A percentile compares a stretch with the other conserved stretches of the same genome.
phyloP scores from a whole-genome alignment of 2,113 vertebrate species.

The Benitochromis conjunctus region DNA sequence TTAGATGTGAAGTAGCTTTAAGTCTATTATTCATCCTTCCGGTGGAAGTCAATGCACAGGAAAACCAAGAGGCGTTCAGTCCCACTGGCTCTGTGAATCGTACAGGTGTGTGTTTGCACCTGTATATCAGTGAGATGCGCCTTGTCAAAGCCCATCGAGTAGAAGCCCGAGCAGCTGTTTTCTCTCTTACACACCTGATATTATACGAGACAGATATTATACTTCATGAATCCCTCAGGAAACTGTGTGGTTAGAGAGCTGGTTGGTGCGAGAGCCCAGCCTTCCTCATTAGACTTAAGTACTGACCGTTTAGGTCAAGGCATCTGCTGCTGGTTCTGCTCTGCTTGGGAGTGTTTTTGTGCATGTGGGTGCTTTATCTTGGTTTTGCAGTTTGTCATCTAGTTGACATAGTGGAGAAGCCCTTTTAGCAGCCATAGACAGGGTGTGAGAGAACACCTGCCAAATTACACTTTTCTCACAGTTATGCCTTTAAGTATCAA shows the following conservation, averaged over 20 bases:
- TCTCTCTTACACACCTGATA: background rate
- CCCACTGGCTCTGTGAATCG: background rate
- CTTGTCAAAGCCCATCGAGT: background rate
- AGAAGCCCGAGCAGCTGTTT: background rate
- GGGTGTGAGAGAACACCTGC: constrained; percentile 20
- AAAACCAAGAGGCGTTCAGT: background rate
- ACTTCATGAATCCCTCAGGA: no score
- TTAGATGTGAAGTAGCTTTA: background rate
- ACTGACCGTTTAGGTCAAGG: constrained; percentile 24
- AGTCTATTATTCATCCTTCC: background rate
- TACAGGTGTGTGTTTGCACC: background rate
- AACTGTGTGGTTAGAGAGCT: background rate
- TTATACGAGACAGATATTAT: background rate
- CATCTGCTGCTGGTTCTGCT: background rate
- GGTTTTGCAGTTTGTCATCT: no score
- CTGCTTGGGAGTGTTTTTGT: background rate
- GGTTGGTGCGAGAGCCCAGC: background rate
- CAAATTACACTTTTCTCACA: constrained; percentile 70
- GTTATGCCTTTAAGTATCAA: constrained; percentile 63
- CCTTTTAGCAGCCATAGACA: constrained; percentile 43
- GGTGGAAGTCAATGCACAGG: background rate
- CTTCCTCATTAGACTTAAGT: constrained; percentile 42
- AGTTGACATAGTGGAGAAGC: constrained; percentile 1
- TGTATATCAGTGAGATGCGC: background rate
- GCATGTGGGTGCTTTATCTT: background rate